Conservation (phyloP, 1,140 invertebrate genomes). For the Lepidurus couesii region DNA sequence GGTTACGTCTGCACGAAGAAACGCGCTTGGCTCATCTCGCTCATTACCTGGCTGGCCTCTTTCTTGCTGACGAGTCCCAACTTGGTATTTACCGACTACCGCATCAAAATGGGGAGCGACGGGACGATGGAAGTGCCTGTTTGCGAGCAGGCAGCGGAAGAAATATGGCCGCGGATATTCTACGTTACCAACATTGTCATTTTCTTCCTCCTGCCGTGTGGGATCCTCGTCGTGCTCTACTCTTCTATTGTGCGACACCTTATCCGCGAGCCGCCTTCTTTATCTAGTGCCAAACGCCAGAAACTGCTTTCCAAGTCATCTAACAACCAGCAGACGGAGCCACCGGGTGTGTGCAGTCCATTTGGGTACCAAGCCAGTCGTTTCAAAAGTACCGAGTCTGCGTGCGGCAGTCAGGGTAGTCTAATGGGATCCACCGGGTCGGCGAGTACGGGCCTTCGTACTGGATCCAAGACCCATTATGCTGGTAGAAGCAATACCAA, state of each 20-base stretch:
- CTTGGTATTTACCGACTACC: constrained; percentile 65
- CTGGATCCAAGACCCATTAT: constrained; percentile 24
- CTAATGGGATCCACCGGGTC: background rate
- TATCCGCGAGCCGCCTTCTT: constrained; percentile 55
- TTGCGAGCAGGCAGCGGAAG: constrained; percentile 66
- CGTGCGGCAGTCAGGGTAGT: background rate
- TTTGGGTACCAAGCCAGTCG: background rate
- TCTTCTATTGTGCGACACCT: constrained; percentile 74
- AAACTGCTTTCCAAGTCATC: background rate
- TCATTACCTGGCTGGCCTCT: constrained; percentile 41
- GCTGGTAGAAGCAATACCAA: constrained; percentile 35
- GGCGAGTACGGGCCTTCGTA: background rate
- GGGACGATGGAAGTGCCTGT: constrained; percentile 62
- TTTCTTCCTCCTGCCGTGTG: constrained; percentile 77
- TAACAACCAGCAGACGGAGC: background rate
- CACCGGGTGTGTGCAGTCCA: background rate
- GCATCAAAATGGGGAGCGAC: constrained; percentile 55
- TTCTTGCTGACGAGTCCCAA: constrained; percentile 58
- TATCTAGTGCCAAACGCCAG: background rate
- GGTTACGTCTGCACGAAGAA: constrained; percentile 43
- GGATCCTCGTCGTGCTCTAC: constrained; percentile 72
- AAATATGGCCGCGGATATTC: constrained; percentile 66
- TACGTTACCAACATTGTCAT: constrained; percentile 68
- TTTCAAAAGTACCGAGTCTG: background rate
- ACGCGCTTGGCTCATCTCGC: constrained; percentile 42